Percentiles rank a stretch among this genome's conserved stretches.
phyloP scores from a whole-genome alignment of 2,797 vertebrate species.

The Jordanella pulchra region DNA sequence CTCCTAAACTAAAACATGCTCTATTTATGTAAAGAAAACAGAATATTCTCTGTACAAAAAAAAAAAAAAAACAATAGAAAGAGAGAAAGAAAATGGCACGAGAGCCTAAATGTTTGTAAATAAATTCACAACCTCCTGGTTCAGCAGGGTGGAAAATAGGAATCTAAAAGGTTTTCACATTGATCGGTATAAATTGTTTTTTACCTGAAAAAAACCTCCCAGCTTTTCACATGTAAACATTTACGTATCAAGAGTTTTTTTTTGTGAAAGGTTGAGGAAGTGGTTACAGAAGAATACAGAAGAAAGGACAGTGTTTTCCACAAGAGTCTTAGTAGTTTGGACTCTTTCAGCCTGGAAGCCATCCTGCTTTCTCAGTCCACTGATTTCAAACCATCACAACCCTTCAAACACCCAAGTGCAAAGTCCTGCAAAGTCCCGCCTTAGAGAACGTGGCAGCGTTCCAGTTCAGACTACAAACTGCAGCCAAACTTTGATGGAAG shows the following conservation, averaged over 20 bases:
- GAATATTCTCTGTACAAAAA: constrained; percentile 30
- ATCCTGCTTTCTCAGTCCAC: constrained; percentile 7
- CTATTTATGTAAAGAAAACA: constrained; percentile 43
- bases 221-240: constrained; percentile 70
- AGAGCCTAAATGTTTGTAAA: constrained; percentile 44
- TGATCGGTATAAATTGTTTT: constrained; percentile 58
- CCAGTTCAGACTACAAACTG: constrained; percentile 2
- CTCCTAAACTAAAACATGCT: constrained; percentile 71
- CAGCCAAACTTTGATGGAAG: constrained; percentile 33
- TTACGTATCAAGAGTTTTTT: constrained; percentile 50
- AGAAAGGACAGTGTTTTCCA: constrained; percentile 21
- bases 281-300: constrained; percentile 43
- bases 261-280: constrained; percentile 49
- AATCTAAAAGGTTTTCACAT: constrained; percentile 62
- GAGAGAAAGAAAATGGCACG: constrained; percentile 36
- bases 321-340: constrained; percentile 20
- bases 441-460: constrained; percentile 8
- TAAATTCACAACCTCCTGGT: constrained; percentile 55
- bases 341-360: constrained; percentile 21
- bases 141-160: constrained; percentile 48
- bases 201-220: constrained; percentile 47
- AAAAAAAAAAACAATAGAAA: not conserved
- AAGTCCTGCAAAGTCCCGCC: constrained; percentile 16
- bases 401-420: constrained; percentile 3
- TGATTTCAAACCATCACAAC: constrained; percentile 8